Evolutionary conservation across 2,113 vertebrate species (phyloP), one percentile per base, ranked within the genome.

Genomic region (Leptobrachium ailaonicum): DNA sequence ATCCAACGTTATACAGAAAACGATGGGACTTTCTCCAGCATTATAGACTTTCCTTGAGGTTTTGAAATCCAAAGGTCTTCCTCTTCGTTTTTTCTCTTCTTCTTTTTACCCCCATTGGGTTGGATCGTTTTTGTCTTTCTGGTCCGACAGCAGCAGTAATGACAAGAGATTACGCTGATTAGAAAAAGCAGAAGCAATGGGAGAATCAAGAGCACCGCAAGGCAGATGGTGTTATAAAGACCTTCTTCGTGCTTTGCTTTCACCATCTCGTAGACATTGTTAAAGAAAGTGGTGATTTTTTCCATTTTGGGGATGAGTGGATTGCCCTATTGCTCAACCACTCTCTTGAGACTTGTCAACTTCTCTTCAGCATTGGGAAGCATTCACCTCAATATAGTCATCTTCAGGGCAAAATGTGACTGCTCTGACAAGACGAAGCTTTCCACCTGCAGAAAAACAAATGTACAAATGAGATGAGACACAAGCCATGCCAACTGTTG

Each of bases 61-160:
- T 95, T 95, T 0, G 97, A 96, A 83, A 99, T 99, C 98, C 98
- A 99, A 70, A 99, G 90, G 84, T 99, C 97, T 6, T 97, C 96
- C 0, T 91, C 89, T 20, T 90, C 91, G 43, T 87, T 86, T 8
- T 86, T 94, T 85, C 87, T 93, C 69, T 89, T 91, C 79, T 92
- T 96, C 82, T 94, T 96, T 82, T 94, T 95, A 74, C 92, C 90
- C 0, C 83, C 10, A 0, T 80, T 83, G 20, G 80, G 72, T 56
- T 87, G 84, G 64, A 84, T 75, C 0, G 0, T 56, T 0, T 56
- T 42, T 0, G 75, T 66, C 63, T 82, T 83, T 84, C 80, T 66
- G 66, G 79, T 84, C 82, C 44, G 86, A 72, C 93, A 96, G 88
- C 93, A 97, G 89, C 97, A 98, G 87, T 93, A 96, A 77, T 98